Evolutionary conservation across 2,113 vertebrate species (phyloP).

Genomic region (Neotoma lepida): DNA sequence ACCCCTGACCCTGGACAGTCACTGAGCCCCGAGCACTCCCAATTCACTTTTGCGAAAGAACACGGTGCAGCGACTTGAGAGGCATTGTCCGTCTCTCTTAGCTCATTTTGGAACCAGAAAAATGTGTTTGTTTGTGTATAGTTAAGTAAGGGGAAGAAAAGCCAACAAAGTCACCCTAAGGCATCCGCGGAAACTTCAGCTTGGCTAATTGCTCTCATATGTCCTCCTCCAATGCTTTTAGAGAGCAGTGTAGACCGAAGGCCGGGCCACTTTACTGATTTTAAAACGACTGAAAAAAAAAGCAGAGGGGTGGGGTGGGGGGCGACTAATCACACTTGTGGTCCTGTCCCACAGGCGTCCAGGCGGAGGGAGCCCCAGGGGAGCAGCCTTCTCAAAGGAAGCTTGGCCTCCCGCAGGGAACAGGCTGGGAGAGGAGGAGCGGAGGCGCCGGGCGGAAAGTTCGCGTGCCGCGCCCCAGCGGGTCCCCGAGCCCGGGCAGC

Average conservation of each 20-base stretch:
- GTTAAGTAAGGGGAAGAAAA: conserved; percentile 51
- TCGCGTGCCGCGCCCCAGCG: neutral
- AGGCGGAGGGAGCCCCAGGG: neutral
- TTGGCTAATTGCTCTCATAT: conserved; percentile 77
- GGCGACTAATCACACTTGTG: neutral
- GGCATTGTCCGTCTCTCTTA: neutral
- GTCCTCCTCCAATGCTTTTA: conserved; percentile 60
- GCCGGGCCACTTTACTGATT: conserved; percentile 32
- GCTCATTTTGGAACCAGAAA: conserved; percentile 27
- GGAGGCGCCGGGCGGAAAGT: conserved; percentile 8
- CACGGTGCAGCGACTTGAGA: neutral
- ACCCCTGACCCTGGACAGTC: neutral
- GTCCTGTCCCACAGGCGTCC: neutral
- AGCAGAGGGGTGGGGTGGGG: neutral
- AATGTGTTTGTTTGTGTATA: conserved; percentile 23
- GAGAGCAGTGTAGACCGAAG: conserved; percentile 37
- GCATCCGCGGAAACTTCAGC: conserved; percentile 71
- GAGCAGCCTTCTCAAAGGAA: neutral
- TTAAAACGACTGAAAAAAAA: neutral
- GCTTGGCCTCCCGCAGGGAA: neutral
- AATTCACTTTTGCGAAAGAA: neutral
- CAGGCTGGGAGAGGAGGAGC: fast-evolving
- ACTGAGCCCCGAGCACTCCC: neutral
- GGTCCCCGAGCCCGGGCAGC: neutral
- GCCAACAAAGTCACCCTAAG: conserved; percentile 69